Evolutionary conservation across 2,113 vertebrate species (phyloP).

Genomic region (Spea multiplicata): DNA sequence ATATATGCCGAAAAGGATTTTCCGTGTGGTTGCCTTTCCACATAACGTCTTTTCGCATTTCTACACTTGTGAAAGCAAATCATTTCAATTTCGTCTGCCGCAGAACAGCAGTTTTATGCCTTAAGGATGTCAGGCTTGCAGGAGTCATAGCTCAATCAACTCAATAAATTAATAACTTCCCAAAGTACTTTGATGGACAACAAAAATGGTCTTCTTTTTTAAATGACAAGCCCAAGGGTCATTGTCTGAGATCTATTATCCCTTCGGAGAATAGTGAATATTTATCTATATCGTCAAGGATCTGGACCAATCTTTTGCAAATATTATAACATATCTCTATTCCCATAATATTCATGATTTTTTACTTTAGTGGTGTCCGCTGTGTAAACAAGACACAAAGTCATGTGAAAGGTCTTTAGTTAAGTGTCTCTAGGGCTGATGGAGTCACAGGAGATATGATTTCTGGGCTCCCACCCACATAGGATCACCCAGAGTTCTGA

Average conservation of each 20-base stretch:
- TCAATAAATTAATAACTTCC: no score
- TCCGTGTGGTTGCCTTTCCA: no score
- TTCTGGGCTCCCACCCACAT: slow-evolving; percentile 11
- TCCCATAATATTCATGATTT: background rate
- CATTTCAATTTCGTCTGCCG: no score
- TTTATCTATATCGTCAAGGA: background rate
- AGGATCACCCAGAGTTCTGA: slow-evolving; percentile 5
- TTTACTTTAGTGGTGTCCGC: background rate
- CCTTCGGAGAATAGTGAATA: background rate
- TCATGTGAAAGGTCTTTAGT: slow-evolving; percentile 13
- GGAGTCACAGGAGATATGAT: background rate
- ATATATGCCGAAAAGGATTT: no score
- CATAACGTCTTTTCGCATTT: no score
- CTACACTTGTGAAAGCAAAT: no score
- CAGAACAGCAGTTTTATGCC: no score
- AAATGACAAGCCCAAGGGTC: background rate
- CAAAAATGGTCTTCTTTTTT: background rate
- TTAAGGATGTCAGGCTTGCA: no score
- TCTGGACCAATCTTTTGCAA: background rate
- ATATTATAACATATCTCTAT: background rate
- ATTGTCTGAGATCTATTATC: background rate
- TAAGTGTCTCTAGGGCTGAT: slow-evolving; percentile 1
- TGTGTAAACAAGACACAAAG: slow-evolving; percentile 13
- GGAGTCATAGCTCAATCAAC: no score
- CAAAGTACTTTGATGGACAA: background rate